These are phyloP conservation scores for Limenitis camilla DNA, from an alignment of 2,888 invertebrate genomes.

Conservation along the genomic window DNA sequence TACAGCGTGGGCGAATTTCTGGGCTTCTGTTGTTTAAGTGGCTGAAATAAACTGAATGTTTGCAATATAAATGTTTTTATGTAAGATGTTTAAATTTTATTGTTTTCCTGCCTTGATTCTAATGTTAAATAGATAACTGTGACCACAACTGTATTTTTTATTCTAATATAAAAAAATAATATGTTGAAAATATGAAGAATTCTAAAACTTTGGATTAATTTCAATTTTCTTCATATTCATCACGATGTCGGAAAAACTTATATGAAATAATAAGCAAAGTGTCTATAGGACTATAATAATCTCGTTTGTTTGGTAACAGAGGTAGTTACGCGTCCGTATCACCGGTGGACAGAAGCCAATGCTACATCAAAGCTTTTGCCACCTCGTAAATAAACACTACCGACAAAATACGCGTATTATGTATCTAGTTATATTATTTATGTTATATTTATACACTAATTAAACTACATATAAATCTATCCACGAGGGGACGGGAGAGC, in stretches of 20 bases:
- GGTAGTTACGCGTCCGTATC: slow-evolving; percentile 29
- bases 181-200: too few species aligned
- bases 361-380: slow-evolving; percentile 56
- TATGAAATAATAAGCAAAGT: slow-evolving; percentile 19
- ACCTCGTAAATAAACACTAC: slow-evolving; percentile 51
- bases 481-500: too few species aligned
- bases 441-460: too few species aligned
- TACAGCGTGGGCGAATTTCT: slow-evolving; percentile 26
- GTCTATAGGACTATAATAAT: slow-evolving; percentile 22
- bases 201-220: too few species aligned
- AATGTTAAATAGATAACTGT: too few species aligned
- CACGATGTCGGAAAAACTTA: slow-evolving; percentile 17
- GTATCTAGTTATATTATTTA: slow-evolving; percentile 39
- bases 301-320: slow-evolving; percentile 30
- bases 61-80: neutral
- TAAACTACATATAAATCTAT: too few species aligned
- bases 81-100: neutral
- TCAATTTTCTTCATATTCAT: neutral
- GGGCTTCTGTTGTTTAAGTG: slow-evolving; percentile 18
- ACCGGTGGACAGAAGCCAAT: slow-evolving; percentile 50
- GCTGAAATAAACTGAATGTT: slow-evolving; percentile 19
- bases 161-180: too few species aligned
- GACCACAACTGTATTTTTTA: too few species aligned
- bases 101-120: too few species aligned
- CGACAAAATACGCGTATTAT: slow-evolving; percentile 31